Evolutionary conservation across 1,140 invertebrate species (phyloP), one percentile per base, ranked within the genome.

Genomic region (Bilobella aurantiaca): DNA sequence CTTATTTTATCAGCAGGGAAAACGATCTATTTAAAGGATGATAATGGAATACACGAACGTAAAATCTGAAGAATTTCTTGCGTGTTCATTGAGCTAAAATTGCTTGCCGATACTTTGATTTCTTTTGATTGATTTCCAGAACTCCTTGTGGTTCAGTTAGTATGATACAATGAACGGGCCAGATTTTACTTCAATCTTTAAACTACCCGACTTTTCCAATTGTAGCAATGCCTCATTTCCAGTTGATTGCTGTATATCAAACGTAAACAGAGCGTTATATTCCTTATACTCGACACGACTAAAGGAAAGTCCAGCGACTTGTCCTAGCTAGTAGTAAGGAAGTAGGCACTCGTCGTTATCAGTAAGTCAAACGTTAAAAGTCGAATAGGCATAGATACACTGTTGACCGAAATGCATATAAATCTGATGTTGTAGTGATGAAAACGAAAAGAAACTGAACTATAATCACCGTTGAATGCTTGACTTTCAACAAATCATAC

Each of bases 361-460:
- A 62, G 1, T 29, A 70, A 70, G 37, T 70, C 58, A 1, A 69
- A 8, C 25, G 32, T 23, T 1, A 69, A 37, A 3, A 69, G 56
- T 28, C 46, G 49, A 3, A 53, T 57, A 12, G 71, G 71, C 5
- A 69, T 62, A n/a, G 64, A 30, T 18, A 66, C 18, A 56, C 63
- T 65, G 60, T 73, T 70, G 1, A 71, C 58, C 28, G 34, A 53
- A 3, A 73, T 14, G 18, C 12, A 16, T 49, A 73, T 29, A 65
- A 60, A 75, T 32, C 69, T 74, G 12, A 78, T 64, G 28, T 66
- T 47, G 72, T 69, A 75, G 70, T 77, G 68, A 68, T 75, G 58
- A 71, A 79, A 78, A 70, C 76, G 74, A 64, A 75, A 78, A 0
- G 77, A 77, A 65, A 78, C 79, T 27, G 67, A 56, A 21, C n/a